Conservation (phyloP, 2,797 vertebrate genomes). For the Babyrousa celebensis region DNA sequence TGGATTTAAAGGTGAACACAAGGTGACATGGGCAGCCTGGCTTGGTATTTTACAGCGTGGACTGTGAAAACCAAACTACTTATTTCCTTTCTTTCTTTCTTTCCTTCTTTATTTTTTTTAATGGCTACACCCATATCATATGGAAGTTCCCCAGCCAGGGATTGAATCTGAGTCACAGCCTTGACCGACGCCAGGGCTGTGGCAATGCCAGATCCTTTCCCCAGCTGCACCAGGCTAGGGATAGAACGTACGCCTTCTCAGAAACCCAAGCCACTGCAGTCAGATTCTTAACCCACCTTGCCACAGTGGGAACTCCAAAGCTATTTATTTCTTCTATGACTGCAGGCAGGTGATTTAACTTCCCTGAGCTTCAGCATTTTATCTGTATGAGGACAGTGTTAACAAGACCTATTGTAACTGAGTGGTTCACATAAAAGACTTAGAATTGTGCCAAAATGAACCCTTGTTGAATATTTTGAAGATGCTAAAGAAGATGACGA, state of each 20-base stretch:
- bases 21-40: too few relatives aligned
- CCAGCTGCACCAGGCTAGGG: too few relatives aligned
- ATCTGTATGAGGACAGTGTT: neutral
- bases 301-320: too few relatives aligned
- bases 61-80: neutral
- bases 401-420: neutral
- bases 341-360: neutral
- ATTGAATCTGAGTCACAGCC: too few relatives aligned
- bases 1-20: neutral
- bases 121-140: too few relatives aligned
- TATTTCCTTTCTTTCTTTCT: neutral
- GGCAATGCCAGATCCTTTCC: too few relatives aligned
- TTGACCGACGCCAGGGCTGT: too few relatives aligned
- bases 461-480: neutral
- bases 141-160: too few relatives aligned
- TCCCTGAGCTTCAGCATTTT: neutral
- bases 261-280: too few relatives aligned
- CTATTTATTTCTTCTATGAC: neutral
- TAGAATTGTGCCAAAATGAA: neutral
- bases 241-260: too few relatives aligned
- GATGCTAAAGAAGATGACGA: neutral
- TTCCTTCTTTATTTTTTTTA: too few relatives aligned
- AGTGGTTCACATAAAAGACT: neutral
- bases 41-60: neutral
- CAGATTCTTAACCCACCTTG: too few relatives aligned